phyloP scores from a whole-genome alignment of 2,797 vertebrate species.

The Galagoides demidoff region DNA sequence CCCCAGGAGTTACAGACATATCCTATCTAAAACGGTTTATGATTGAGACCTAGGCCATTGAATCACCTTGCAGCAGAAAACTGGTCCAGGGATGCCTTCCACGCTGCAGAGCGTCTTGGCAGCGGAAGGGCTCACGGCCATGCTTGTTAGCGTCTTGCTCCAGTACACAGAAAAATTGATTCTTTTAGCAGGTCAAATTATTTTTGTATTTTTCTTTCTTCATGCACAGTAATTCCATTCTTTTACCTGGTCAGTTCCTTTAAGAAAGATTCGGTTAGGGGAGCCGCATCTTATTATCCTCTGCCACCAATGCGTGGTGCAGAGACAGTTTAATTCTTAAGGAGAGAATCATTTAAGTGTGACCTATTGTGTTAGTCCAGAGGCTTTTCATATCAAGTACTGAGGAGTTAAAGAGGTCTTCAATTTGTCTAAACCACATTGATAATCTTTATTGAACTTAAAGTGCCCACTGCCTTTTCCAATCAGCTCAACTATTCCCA shows the following conservation, averaged over 20 bases:
- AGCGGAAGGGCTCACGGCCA: slow-evolving; percentile 53
- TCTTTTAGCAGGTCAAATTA: slow-evolving; percentile 84
- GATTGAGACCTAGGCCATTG: slow-evolving; percentile 62
- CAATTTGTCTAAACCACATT: slow-evolving; percentile 86
- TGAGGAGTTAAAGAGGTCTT: slow-evolving; percentile 86
- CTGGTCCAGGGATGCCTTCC: slow-evolving; percentile 50
- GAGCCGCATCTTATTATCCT: slow-evolving; percentile 74
- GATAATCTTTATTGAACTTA: slow-evolving; percentile 84
- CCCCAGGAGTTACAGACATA: neutral
- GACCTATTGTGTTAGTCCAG: slow-evolving; percentile 85
- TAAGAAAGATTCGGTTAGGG: slow-evolving; percentile 78
- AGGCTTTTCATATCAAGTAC: slow-evolving; percentile 85
- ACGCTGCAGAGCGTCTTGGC: slow-evolving; percentile 63
- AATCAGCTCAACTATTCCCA: slow-evolving; percentile 84
- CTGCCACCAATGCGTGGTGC: slow-evolving; percentile 76
- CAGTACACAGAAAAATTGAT: slow-evolving; percentile 85
- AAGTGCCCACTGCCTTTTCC: slow-evolving; percentile 83
- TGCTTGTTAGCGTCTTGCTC: slow-evolving; percentile 80
- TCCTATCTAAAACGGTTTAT: slow-evolving; percentile 62
- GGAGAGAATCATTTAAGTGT: slow-evolving; percentile 87
- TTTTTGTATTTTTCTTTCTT: slow-evolving; percentile 81
- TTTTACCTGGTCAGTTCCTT: slow-evolving; percentile 84
- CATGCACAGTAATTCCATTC: slow-evolving; percentile 72
- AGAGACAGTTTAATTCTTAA: slow-evolving; percentile 83
- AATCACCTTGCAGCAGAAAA: slow-evolving; percentile 50